Evolutionary conservation across 2,113 vertebrate species (phyloP).

Genomic region (Rattus rattus): DNA sequence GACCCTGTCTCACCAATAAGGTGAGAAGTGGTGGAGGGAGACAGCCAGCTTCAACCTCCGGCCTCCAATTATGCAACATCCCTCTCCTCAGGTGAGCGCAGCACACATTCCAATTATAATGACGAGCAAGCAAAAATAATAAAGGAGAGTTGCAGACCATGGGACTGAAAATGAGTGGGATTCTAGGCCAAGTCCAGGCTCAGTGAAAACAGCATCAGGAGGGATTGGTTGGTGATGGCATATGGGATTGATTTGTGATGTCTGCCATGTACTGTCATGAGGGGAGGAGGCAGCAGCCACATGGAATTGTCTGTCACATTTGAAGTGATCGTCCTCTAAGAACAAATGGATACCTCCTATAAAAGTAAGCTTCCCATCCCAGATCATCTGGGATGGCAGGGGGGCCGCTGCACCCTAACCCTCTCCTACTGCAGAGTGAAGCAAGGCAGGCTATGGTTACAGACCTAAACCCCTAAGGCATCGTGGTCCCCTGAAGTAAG

Average conservation of each 20-base stretch:
- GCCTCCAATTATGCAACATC: not conserved
- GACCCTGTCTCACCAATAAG: not conserved
- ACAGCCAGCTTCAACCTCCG: not conserved
- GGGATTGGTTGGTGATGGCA: accelerated
- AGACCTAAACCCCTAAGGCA: not conserved
- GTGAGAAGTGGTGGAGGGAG: too few species aligned
- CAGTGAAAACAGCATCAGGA: not conserved
- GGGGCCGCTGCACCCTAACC: not conserved
- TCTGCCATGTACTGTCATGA: not conserved
- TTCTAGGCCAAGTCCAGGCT: not conserved
- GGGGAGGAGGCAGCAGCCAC: not conserved
- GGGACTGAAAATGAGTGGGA: not conserved
- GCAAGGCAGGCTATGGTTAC: not conserved
- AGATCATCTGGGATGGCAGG: too few species aligned
- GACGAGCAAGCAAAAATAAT: not conserved
- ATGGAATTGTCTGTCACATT: not conserved
- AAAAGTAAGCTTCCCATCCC: not conserved
- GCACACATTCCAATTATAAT: not conserved
- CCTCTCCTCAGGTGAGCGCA: not conserved
- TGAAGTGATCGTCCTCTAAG: not conserved
- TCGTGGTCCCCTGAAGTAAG: not conserved
- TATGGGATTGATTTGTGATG: not conserved
- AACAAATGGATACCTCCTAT: not conserved
- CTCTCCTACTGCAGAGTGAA: not conserved
- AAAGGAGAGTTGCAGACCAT: not conserved